Conservation (phyloP, 2,888 invertebrate species). For the Lithosia quadra region DNA sequence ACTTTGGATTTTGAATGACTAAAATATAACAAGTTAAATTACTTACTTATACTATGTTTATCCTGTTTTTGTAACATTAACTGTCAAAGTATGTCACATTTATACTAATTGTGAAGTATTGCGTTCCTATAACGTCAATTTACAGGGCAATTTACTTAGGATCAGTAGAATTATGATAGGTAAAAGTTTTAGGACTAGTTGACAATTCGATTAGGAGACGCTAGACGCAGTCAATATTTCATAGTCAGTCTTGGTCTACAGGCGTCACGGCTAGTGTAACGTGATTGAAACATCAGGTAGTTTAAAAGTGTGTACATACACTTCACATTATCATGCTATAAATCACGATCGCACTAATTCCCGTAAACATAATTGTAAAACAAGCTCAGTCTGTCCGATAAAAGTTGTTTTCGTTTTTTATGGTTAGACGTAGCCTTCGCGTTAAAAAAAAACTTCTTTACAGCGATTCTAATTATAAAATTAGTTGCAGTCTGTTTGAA, state of each 20-base stretch:
- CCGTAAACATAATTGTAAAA: slow-evolving; percentile 4
- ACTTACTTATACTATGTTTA: too few relatives aligned
- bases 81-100: too few relatives aligned
- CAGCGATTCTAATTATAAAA: not conserved
- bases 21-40: not conserved
- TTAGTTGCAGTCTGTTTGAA: not conserved
- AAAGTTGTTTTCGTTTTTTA: slow-evolving; percentile 3
- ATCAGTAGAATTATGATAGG: too few relatives aligned
- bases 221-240: not conserved
- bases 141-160: too few relatives aligned
- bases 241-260: too few relatives aligned
- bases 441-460: not conserved
- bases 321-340: not conserved
- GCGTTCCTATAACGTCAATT: not conserved
- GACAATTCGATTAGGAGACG: too few relatives aligned
- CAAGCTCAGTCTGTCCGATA: not conserved
- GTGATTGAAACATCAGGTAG: not conserved
- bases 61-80: too few relatives aligned
- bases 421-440: not conserved
- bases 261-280: too few relatives aligned
- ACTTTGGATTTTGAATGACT: not conserved
- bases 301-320: not conserved
- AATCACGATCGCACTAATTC: slow-evolving; percentile 4
- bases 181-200: too few relatives aligned
- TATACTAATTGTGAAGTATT: not conserved